These are phyloP conservation scores for Heterotilapia buettikoferi DNA, from an alignment of 2,113 vertebrate species.

Conservation along the genomic window DNA sequence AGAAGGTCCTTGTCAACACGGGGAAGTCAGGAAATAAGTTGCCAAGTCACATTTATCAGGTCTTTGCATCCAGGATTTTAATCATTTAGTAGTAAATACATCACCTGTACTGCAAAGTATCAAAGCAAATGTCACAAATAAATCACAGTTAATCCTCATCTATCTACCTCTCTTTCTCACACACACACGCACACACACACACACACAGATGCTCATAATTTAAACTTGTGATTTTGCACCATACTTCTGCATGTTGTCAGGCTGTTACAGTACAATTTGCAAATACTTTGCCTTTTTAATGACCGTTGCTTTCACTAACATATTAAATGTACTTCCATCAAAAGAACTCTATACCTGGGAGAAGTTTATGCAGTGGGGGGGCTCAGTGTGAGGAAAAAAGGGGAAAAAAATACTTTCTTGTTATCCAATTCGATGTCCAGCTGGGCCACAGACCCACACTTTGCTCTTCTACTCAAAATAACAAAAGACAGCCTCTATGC, in stretches of 20 bases:
- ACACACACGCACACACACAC: not conserved
- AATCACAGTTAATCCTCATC: not conserved
- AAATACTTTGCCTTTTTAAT: not conserved
- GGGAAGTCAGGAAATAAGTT: not conserved
- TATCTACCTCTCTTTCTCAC: rapidly evolving
- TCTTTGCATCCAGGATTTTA: not conserved
- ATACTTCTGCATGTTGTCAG: not conserved
- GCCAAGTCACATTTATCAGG: not conserved
- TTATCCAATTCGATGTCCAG: not conserved
- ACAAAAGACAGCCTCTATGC: not conserved
- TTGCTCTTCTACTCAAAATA: not conserved
- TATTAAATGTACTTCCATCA: not conserved
- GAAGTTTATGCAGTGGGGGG: not conserved
- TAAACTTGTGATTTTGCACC: not conserved
- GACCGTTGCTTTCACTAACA: not conserved
- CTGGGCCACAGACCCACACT: not conserved
- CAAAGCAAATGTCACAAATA: not conserved
- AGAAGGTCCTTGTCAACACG: conserved; percentile 10
- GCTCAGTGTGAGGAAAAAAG: not conserved
- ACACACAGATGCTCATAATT: not conserved
- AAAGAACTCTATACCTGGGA: not conserved
- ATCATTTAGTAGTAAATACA: not conserved
- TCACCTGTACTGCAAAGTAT: not conserved
- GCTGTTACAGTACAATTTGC: not conserved
- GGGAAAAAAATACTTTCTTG: not conserved